Evolutionary conservation across 2,797 vertebrate genomes (phyloP).

Genomic region (Sebastes cheni): DNA sequence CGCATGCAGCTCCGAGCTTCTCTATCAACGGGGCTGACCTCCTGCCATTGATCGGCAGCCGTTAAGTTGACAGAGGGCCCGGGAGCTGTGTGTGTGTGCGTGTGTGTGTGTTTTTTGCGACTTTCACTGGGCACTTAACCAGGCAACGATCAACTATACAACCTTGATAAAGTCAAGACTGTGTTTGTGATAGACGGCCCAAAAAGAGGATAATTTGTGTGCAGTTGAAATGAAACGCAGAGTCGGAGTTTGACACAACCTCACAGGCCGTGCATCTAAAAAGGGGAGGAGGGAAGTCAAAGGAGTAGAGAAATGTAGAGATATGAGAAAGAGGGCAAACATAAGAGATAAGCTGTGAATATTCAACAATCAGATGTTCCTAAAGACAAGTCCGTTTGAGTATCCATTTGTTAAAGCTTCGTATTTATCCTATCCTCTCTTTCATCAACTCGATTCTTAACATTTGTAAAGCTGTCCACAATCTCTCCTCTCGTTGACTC

Average conservation of each 20-base stretch:
- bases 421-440: neutral
- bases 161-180: conserved; percentile 72
- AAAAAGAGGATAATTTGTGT: conserved; percentile 59
- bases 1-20: conserved; percentile 47
- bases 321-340: neutral
- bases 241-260: conserved; percentile 50
- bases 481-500: neutral
- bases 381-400: neutral
- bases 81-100: conserved; percentile 58
- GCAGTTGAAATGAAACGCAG: conserved; percentile 45
- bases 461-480: neutral
- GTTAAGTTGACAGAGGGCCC: conserved; percentile 96
- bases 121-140: conserved; percentile 83
- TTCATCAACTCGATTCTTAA: neutral
- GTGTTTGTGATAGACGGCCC: conserved; percentile 56
- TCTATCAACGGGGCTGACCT: conserved; percentile 77
- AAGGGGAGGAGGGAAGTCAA: conserved; percentile 36
- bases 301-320: neutral
- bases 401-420: neutral
- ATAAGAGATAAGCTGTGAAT: neutral
- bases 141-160: conserved; percentile 91
- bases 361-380: neutral
- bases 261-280: conserved; percentile 48
- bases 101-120: conserved; percentile 49
- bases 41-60: conserved; percentile 92